Conservation (phyloP, 2,888 invertebrate species). For the Hyppa rectilinea region DNA sequence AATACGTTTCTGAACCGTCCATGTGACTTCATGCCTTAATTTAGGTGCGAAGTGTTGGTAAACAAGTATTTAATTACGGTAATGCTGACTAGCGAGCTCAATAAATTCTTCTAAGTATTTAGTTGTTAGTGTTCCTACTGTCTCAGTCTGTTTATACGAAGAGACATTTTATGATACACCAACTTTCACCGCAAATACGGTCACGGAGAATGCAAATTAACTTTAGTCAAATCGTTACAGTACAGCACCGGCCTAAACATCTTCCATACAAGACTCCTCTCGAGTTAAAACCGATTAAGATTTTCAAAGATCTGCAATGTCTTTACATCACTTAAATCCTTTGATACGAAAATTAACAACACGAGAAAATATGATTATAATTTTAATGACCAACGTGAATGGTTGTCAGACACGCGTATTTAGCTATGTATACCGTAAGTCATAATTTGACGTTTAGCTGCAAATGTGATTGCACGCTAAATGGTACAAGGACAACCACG, state of each 20-base stretch:
- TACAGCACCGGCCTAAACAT: neutral
- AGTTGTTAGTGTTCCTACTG: neutral
- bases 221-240: neutral
- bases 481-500: constrained; percentile 81
- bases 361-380: constrained; percentile 38
- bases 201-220: neutral
- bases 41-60: constrained; percentile 28
- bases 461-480: constrained; percentile 84
- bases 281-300: neutral
- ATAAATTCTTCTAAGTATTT: constrained; percentile 3
- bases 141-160: neutral
- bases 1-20: constrained; percentile 55
- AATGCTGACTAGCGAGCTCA: constrained; percentile 8
- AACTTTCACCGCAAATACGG: constrained; percentile 14
- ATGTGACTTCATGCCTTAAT: constrained; percentile 36
- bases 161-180: constrained; percentile 8
- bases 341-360: constrained; percentile 11
- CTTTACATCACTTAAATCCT: constrained; percentile 6
- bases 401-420: constrained; percentile 48
- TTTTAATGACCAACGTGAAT: constrained; percentile 33
- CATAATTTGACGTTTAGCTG: constrained; percentile 80
- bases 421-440: constrained; percentile 65
- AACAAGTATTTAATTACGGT: constrained; percentile 32
- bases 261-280: neutral
- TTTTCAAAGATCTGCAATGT: constrained; percentile 21